Conservation (phyloP, 2,797 vertebrate genomes). For the Danio choprae region DNA sequence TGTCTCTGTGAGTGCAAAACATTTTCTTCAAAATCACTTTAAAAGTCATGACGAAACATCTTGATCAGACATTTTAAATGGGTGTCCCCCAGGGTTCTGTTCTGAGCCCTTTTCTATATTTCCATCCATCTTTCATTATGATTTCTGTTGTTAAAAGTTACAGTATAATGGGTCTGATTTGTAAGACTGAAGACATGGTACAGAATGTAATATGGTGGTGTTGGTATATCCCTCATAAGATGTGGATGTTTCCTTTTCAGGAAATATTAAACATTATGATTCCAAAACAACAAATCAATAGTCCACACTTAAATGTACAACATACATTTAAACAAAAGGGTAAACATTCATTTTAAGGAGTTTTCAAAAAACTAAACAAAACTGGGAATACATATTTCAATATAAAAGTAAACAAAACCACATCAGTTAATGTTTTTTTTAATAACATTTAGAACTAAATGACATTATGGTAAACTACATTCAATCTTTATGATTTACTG, state of each 20-base stretch:
- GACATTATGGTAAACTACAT: not conserved
- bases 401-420: not conserved
- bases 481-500: not conserved
- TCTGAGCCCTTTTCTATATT: not conserved
- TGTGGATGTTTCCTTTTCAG: no score
- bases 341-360: not conserved
- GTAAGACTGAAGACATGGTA: not conserved
- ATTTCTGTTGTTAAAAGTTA: not conserved
- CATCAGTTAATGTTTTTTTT: not conserved
- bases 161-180: not conserved
- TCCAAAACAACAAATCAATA: not conserved
- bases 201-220: not conserved
- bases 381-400: not conserved
- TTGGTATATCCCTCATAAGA: not conserved
- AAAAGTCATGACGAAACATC: not conserved
- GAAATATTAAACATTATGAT: not conserved
- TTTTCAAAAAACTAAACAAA: not conserved
- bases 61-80: not conserved
- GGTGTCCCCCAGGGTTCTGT: not conserved
- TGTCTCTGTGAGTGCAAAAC: slow-evolving; percentile 69
- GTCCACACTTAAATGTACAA: not conserved
- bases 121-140: no score
- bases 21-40: not conserved
- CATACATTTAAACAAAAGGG: not conserved
- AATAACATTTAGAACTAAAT: not conserved